Percentiles rank a stretch among this genome's conserved stretches.
Conservation (phyloP, 2,888 invertebrate genomes). For the Neoitamus cyanurus region DNA sequence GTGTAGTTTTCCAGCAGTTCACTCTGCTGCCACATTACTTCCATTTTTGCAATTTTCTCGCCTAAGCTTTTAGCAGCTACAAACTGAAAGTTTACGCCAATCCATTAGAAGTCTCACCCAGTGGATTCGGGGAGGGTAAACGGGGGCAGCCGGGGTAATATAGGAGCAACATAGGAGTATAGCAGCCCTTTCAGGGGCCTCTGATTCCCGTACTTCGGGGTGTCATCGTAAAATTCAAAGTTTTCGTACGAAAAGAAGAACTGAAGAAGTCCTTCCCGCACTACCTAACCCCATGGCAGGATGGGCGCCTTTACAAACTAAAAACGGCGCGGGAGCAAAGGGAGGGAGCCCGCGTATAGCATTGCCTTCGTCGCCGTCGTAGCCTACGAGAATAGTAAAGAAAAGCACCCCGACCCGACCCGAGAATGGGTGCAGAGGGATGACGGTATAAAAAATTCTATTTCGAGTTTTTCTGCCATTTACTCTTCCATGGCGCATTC, state of each 20-base stretch:
- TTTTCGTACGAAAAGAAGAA: slow-evolving; percentile 26
- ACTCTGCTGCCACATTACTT: slow-evolving; percentile 36
- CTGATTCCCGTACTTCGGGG: slow-evolving; percentile 18
- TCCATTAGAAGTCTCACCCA: slow-evolving; percentile 20
- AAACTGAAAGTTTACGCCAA: slow-evolving; percentile 43
- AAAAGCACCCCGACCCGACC: neutral
- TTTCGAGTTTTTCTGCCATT: slow-evolving; percentile 42
- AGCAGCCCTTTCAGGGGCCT: neutral
- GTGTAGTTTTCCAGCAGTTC: neutral
- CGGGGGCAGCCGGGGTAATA: neutral
- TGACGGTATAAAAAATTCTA: slow-evolving; percentile 37
- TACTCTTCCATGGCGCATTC: slow-evolving; percentile 42
- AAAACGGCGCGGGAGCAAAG: neutral
- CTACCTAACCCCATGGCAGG: neutral
- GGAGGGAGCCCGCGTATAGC: no score
- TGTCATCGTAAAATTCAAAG: slow-evolving; percentile 45
- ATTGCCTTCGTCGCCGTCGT: neutral
- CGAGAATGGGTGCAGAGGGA: neutral
- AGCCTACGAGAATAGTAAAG: slow-evolving; percentile 13
- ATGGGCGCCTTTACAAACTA: neutral
- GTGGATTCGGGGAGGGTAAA: neutral
- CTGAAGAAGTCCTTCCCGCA: slow-evolving; percentile 20
- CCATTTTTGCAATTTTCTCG: slow-evolving; percentile 43
- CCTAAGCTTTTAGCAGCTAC: slow-evolving; percentile 36
- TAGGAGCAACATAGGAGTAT: neutral